These are phyloP conservation scores for Piezodorus guildinii DNA, from an alignment of 1,140 invertebrate species.

Conservation along the genomic window DNA sequence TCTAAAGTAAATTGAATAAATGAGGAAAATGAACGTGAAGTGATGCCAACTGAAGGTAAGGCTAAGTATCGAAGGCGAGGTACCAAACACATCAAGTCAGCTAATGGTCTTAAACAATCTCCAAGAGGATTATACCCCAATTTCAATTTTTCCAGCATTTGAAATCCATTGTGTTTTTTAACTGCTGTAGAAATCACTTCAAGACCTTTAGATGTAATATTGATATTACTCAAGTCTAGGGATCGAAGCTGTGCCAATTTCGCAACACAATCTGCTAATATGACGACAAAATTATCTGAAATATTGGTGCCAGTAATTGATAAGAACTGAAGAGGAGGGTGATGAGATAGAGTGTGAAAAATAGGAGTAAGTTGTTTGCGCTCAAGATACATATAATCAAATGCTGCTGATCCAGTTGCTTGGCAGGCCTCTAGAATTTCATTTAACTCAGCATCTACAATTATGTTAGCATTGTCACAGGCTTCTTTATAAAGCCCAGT, in stretches of 20 bases:
- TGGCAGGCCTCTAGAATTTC: slow-evolving; percentile 13
- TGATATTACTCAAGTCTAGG: slow-evolving; percentile 27
- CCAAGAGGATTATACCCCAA: slow-evolving; percentile 26
- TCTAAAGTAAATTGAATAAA: slow-evolving; percentile 19
- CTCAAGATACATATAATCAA: slow-evolving; percentile 11
- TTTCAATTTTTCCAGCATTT: slow-evolving; percentile 22
- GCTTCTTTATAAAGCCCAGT: slow-evolving; percentile 50
- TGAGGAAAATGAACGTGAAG: slow-evolving; percentile 11
- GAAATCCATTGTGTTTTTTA: slow-evolving; percentile 8
- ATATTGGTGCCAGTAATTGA: not conserved
- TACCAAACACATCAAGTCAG: slow-evolving; percentile 5
- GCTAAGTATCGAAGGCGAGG: slow-evolving; percentile 9
- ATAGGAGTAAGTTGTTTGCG: not conserved
- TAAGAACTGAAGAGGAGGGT: slow-evolving; percentile 1
- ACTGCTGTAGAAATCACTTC: slow-evolving; percentile 16
- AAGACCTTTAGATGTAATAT: slow-evolving; percentile 25
- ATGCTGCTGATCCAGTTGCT: slow-evolving; percentile 1
- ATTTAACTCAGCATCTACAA: not conserved
- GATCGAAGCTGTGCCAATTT: slow-evolving; percentile 23
- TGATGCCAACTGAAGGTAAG: slow-evolving; percentile 21
- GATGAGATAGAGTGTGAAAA: slow-evolving; percentile 9
- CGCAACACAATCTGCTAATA: slow-evolving; percentile 17
- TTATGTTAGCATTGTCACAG: slow-evolving; percentile 40
- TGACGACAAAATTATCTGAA: slow-evolving; percentile 9
- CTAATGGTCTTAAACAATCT: slow-evolving; percentile 18